phyloP scores from a whole-genome alignment of 2,888 invertebrate species.

The Cylindroiulus punctatus region DNA sequence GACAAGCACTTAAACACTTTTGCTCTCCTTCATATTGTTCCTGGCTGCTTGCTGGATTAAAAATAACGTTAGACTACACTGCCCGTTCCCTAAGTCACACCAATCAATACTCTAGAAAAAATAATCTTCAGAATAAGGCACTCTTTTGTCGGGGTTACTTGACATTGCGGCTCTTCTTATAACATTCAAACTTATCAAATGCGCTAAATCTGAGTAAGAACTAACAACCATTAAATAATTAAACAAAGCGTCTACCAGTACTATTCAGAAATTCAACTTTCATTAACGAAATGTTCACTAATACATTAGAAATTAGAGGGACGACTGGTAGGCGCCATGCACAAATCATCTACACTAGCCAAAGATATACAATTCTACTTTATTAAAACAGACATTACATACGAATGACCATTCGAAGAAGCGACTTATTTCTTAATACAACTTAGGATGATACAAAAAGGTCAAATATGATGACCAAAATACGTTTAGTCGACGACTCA shows the following conservation, averaged over 20 bases:
- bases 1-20: slow-evolving; percentile 48
- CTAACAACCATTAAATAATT: slow-evolving; percentile 16
- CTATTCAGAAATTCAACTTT: not conserved
- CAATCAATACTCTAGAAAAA: slow-evolving; percentile 38
- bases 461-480: slow-evolving; percentile 48
- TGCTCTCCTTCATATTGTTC: slow-evolving; percentile 49
- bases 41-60: slow-evolving; percentile 50
- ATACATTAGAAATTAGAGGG: not conserved
- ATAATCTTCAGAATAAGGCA: slow-evolving; percentile 38
- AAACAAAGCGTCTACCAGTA: not conserved
- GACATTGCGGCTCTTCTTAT: not conserved
- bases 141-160: slow-evolving; percentile 14
- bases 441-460: slow-evolving; percentile 49
- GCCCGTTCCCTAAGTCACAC: slow-evolving; percentile 31
- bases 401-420: slow-evolving; percentile 46
- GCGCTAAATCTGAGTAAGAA: not conserved
- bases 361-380: slow-evolving; percentile 49
- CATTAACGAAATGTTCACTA: not conserved
- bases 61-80: slow-evolving; percentile 50
- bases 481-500: slow-evolving; percentile 38
- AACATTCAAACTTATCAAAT: not conserved
- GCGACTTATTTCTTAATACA: slow-evolving; percentile 47
- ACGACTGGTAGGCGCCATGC: slow-evolving; percentile 11
- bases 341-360: slow-evolving; percentile 46
- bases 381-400: slow-evolving; percentile 50